Conservation (phyloP, 2,888 invertebrate species). For the Stenoptilia bipunctidactyla region DNA sequence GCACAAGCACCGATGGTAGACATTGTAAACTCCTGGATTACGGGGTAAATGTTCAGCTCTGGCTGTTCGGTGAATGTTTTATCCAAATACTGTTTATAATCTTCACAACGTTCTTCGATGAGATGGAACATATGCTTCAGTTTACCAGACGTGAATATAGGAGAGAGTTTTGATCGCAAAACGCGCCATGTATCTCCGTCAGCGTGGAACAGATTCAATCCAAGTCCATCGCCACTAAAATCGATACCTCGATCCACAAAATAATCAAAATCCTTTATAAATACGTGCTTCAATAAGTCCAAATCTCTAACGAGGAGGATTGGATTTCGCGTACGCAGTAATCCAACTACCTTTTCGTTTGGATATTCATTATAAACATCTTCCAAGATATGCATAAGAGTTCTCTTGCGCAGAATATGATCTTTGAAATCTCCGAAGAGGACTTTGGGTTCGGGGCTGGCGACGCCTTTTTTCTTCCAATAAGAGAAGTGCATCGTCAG, state of each 20-base stretch:
- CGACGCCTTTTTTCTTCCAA: conserved; percentile 31
- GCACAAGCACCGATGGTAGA: conserved; percentile 29
- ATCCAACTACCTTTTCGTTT: conserved; percentile 35
- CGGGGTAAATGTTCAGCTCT: conserved; percentile 22
- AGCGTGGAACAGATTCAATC: conserved; percentile 33
- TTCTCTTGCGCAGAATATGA: conserved; percentile 20
- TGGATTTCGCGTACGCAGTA: conserved; percentile 33
- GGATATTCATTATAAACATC: conserved; percentile 29
- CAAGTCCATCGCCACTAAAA: conserved; percentile 29
- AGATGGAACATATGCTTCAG: conserved; percentile 39
- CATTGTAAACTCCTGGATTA: conserved; percentile 28
- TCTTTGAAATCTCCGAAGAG: conserved; percentile 33
- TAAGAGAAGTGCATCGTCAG: conserved; percentile 32
- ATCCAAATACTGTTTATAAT: conserved; percentile 22
- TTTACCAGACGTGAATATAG: conserved; percentile 39
- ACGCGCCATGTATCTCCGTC: conserved; percentile 33
- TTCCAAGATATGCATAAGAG: conserved; percentile 18
- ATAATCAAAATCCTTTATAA: conserved; percentile 37
- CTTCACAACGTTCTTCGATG: conserved; percentile 25
- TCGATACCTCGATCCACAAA: conserved; percentile 34
- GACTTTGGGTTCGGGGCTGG: conserved; percentile 24
- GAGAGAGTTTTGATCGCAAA: conserved; percentile 30
- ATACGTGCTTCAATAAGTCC: conserved; percentile 33
- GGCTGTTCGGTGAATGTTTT: conserved; percentile 11
- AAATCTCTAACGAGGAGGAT: conserved; percentile 31